These are phyloP conservation scores for Anoplius nigerrimus DNA, from an alignment of 2,888 invertebrate species.

Conservation along the genomic window DNA sequence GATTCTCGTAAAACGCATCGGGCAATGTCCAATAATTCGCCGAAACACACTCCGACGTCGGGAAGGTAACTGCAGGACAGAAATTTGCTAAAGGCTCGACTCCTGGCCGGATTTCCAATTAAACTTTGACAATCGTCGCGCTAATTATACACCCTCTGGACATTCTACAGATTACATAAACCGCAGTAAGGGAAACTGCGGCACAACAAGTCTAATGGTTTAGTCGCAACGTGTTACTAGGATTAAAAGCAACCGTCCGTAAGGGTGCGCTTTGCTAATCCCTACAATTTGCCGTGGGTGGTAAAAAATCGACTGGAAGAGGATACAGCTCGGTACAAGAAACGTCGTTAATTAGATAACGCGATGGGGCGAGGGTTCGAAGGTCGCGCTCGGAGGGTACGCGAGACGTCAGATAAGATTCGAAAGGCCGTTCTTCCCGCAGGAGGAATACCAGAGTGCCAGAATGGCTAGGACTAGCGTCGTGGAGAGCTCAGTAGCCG, in stretches of 20 bases:
- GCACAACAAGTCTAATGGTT: too few species aligned
- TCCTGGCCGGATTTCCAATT: conserved; percentile 56
- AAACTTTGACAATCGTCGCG: conserved; percentile 58
- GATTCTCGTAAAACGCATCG: conserved; percentile 17
- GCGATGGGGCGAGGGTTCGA: conserved; percentile 28
- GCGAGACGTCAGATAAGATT: conserved; percentile 19
- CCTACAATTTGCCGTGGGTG: too few species aligned
- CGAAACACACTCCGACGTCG: not conserved
- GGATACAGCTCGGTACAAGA: too few species aligned
- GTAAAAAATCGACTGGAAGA: too few species aligned
- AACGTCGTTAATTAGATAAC: not conserved
- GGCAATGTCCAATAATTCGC: conserved; percentile 26
- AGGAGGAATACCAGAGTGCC: conserved; percentile 36
- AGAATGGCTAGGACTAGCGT: conserved; percentile 31
- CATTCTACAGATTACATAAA: conserved; percentile 57
- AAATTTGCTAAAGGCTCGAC: conserved; percentile 39
- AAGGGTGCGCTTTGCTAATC: too few species aligned
- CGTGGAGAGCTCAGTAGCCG: conserved; percentile 10
- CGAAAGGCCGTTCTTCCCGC: conserved; percentile 27
- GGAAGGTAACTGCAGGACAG: conserved; percentile 9
- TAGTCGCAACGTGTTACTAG: too few species aligned
- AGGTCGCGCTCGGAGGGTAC: conserved; percentile 31
- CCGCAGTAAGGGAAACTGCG: conserved; percentile 13
- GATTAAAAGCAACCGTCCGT: not conserved
- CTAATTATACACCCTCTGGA: conserved; percentile 58